Evolutionary conservation across 2,888 invertebrate species (phyloP).

Genomic region (Abrostola triplasia): DNA sequence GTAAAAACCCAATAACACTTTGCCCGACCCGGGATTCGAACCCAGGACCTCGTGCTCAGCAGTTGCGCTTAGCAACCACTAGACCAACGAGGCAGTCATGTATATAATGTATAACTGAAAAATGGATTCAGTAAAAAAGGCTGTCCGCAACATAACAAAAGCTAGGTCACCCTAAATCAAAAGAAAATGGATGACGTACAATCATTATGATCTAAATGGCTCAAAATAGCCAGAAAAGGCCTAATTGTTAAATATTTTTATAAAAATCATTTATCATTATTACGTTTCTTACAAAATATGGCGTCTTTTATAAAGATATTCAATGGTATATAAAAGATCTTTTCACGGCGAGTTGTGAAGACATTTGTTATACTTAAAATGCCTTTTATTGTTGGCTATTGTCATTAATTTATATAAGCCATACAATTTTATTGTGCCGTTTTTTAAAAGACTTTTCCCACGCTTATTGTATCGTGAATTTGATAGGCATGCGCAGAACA

Average conservation of each 20-base stretch:
- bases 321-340: slow-evolving; percentile 3
- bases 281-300: slow-evolving; percentile 21
- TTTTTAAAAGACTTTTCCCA: background rate
- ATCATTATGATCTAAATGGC: slow-evolving; percentile 52
- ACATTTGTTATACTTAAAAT: slow-evolving; percentile 4
- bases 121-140: background rate
- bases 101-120: no score
- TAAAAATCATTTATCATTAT: slow-evolving; percentile 31
- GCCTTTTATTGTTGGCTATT: background rate
- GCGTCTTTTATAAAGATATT: slow-evolving; percentile 14
- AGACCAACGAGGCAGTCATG: no score
- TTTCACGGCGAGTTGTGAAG: background rate
- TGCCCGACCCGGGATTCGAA: no score
- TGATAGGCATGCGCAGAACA: no score
- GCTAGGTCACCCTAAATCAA: slow-evolving; percentile 12
- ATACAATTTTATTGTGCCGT: background rate
- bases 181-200: slow-evolving; percentile 43
- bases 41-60: no score
- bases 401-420: background rate
- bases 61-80: no score
- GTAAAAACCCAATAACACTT: no score
- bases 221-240: slow-evolving; percentile 15
- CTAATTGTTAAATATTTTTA: slow-evolving; percentile 29
- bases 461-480: background rate
- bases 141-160: background rate